Evolutionary conservation across 2,797 vertebrate species (phyloP), one percentile per base, ranked within the genome.

Genomic region (Hypotaenidia okinawae): DNA sequence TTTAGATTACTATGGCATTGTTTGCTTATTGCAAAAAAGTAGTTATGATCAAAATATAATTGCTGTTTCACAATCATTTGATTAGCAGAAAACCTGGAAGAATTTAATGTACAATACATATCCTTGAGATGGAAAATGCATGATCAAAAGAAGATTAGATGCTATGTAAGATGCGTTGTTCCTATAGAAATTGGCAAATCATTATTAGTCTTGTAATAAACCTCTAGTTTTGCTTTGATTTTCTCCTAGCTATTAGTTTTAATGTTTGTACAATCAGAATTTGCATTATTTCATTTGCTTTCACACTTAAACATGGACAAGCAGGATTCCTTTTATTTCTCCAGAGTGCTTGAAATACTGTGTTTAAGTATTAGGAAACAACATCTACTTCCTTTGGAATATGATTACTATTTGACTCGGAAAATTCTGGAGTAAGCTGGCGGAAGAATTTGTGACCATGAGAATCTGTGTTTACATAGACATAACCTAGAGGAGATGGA

Each of bases 381-480:
- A 98, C 97, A 66, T 89, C 96, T 59, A 97, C 91, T 88, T 97
- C 95, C n/a, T 97, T 96, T 75, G 90, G 94, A 77, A 91, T 4
- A 30, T 70, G 89, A 70, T 96, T 93, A 55, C 78, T 95, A 13
- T 63, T 81, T 83, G 89, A 47, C 10, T 57, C 18, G 0, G 84
- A 79, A 87, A 69, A 74, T 33, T 96, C 68, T 39, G 98, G 96
- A 27, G 92, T 90, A 33, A 96, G 11, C 89, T 93, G 98, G 66
- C 91, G 97, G 96, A 98, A 99, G 93, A 98, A 98, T 72, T 94
- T 98, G 97, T 99, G 99, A 33, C 98, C 98, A 17, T 76, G 95
- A 59, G 98, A 90, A 92, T 99, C 96, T 21, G 93, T 97, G 30
- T 72, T 97, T 61, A 98, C 95, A 57, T 98, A 99, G 43, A 96